Base-by-base conservation (phyloP, 2,113 vertebrate genomes). In the Bufo bufo region DNA sequence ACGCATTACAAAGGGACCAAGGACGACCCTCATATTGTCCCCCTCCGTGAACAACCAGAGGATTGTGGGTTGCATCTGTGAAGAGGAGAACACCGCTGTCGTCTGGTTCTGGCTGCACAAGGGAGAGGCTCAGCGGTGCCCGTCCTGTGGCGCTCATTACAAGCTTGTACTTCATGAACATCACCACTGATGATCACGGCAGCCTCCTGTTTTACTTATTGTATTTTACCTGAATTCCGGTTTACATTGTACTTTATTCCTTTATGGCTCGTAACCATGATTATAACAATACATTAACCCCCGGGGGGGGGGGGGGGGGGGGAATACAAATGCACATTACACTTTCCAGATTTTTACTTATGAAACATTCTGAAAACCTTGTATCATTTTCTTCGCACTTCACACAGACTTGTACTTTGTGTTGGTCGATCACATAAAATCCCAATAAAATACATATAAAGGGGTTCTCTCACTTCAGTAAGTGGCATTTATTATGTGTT, bases 61-160 rank as follows among this genome's bases (percentile, higher is more conserved):
- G 90, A 94, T 98, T 0, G 97, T 98, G 50, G 97, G 96, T 90
- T 98, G 97, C 7, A 93, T 97, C 89, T 97, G 97, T 92, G 97
- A 98, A 87, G 96, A 98, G 85, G 97, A 97, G 91, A 97, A 96
- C 94, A 97, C 95, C 0, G 89, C 89, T 0, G 92, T 97, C 16
- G 91, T 97, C 52, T 97, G 96, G 96, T 97, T 98, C 93, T 98
- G 97, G 97, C 92, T 98, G 50, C 97, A 97, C 65, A 89, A 96
- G 86, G 97, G 97, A 0, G 95, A 97, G 23, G 45, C 94, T 20
- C 96, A 98, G 90, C 94, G 97, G 82, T 98, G 97, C 91, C 96
- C 96, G 0, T 96, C 94, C 78, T 98, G 97, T 2, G 97, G 97
- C 0, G 5, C 96, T 79, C 93, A 97, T 92, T 97, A 97, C 92